Evolutionary conservation across 1,140 invertebrate species (phyloP).

Genomic region (Camponotus floridanus): DNA sequence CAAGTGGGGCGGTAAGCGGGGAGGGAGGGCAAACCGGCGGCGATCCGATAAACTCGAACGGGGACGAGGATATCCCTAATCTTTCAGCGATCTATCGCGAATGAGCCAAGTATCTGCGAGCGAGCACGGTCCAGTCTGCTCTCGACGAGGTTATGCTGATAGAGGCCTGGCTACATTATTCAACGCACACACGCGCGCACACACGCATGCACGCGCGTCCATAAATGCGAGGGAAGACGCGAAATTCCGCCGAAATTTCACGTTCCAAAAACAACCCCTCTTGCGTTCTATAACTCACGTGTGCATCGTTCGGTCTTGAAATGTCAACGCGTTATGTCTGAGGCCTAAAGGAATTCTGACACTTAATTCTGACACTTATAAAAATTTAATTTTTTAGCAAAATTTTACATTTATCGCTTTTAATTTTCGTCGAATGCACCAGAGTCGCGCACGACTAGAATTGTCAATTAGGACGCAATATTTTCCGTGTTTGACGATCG

Average conservation of each 20-base stretch:
- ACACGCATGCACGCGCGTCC: background rate
- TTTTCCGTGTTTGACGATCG: conserved; percentile 29
- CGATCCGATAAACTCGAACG: conserved; percentile 75
- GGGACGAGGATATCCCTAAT: conserved; percentile 79
- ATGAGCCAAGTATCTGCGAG: conserved; percentile 81
- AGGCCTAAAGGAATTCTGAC: no score
- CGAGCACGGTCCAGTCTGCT: conserved; percentile 61
- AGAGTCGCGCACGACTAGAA: background rate
- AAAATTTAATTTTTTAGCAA: background rate
- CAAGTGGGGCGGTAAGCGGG: conserved; percentile 15
- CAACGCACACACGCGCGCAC: conserved; percentile 57
- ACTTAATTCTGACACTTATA: no score
- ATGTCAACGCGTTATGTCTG: background rate
- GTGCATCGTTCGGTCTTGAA: background rate
- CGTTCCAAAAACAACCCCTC: background rate
- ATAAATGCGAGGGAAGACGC: background rate
- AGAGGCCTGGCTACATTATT: conserved; percentile 74
- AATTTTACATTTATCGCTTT: background rate
- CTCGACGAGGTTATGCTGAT: conserved; percentile 77
- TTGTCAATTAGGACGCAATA: conserved; percentile 46
- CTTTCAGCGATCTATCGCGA: conserved; percentile 83
- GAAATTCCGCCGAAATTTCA: conserved; percentile 3
- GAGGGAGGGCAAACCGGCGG: conserved; percentile 38
- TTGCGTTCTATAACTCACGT: no score
- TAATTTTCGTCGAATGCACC: background rate